Conservation (phyloP, 2,113 vertebrate genomes). For the Podarcis muralis region DNA sequence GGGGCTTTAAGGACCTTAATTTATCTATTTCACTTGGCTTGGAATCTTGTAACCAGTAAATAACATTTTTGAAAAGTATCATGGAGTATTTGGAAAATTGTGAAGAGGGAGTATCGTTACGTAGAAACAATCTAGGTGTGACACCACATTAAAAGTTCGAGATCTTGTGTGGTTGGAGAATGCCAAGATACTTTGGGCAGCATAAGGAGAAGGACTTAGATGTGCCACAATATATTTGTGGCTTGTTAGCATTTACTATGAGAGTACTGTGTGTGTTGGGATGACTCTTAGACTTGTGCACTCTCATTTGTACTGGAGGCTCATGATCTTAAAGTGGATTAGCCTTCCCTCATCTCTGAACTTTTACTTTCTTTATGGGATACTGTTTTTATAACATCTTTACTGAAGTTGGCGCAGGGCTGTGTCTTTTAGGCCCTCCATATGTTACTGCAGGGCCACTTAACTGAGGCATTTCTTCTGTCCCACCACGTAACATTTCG, state of each 20-base stretch:
- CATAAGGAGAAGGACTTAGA: background rate
- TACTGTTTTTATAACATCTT: background rate
- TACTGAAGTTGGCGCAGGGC: background rate
- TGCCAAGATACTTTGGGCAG: background rate
- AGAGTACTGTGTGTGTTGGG: background rate
- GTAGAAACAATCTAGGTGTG: no score
- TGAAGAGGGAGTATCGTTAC: background rate
- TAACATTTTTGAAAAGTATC: background rate
- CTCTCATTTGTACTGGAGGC: background rate
- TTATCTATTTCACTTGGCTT: conserved; percentile 33
- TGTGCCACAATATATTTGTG: background rate
- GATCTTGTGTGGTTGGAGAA: background rate
- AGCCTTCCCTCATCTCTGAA: background rate
- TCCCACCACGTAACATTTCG: background rate
- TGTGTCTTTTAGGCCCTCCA: background rate
- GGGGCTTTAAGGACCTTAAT: conserved; percentile 43
- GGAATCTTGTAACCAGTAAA: conserved; percentile 2
- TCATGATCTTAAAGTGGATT: background rate
- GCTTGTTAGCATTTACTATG: background rate
- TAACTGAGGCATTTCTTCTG: background rate
- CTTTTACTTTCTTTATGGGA: background rate
- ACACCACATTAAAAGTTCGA: background rate
- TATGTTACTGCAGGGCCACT: background rate
- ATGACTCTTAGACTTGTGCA: background rate
- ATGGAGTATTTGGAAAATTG: background rate